A percentile compares a stretch with the other conserved stretches of the same genome.
Evolutionary conservation across 2,113 vertebrate species (phyloP).

Genomic region (Tinamus guttatus): DNA sequence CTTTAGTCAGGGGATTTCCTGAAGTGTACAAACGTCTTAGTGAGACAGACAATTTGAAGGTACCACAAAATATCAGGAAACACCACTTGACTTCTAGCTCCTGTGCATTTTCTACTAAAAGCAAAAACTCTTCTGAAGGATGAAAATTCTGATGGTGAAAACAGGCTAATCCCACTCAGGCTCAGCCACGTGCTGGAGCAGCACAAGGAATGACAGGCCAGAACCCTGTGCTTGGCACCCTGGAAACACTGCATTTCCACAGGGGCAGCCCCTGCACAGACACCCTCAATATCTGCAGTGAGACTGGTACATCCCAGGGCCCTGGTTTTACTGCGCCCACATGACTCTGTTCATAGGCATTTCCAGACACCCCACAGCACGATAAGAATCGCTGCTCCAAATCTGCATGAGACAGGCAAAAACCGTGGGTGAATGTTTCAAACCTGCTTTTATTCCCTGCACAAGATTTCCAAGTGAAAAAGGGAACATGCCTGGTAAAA

Average conservation of each 20-base stretch:
- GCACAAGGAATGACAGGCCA: not conserved
- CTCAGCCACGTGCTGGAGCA: fast-evolving
- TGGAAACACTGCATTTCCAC: not conserved
- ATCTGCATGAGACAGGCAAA: not conserved
- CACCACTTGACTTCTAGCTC: not conserved
- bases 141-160: not conserved
- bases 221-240: not conserved
- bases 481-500: not conserved
- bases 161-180: not conserved
- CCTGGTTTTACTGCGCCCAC: not conserved
- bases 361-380: not conserved
- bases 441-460: not conserved
- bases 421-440: not conserved
- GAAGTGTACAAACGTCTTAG: not conserved
- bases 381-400: not conserved
- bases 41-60: not conserved
- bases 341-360: not conserved
- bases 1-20: not conserved
- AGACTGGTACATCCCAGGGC: not conserved
- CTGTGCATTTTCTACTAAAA: not conserved
- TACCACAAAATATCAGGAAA: not conserved
- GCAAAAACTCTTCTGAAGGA: not conserved
- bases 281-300: not conserved
- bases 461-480: not conserved
- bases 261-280: not conserved